A percentile compares a stretch with the other conserved stretches of the same genome.
Evolutionary conservation across 2,113 vertebrate species (phyloP).

Genomic region (Neolamprologus ventralis): DNA sequence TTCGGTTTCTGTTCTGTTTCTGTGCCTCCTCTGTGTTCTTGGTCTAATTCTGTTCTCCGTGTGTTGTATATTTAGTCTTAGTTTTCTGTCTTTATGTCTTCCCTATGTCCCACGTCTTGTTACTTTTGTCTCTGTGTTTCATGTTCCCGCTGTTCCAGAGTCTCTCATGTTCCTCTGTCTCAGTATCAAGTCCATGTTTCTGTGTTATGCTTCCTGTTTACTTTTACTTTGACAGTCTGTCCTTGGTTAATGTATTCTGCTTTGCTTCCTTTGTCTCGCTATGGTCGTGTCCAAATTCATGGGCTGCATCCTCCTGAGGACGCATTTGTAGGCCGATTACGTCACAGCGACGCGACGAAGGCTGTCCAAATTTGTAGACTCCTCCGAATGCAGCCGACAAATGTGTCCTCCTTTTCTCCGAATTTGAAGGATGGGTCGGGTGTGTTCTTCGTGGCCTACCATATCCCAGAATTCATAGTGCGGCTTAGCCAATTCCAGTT

Average conservation of each 20-base stretch:
- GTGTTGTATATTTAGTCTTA: not conserved
- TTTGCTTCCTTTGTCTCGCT: not conserved
- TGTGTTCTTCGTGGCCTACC: too few relatives aligned
- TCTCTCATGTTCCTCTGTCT: accelerated
- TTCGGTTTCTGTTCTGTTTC: not conserved
- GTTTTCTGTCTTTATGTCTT: not conserved
- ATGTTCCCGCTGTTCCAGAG: not conserved
- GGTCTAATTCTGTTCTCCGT: not conserved
- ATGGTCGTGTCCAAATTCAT: not conserved
- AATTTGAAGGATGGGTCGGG: too few relatives aligned
- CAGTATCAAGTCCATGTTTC: not conserved
- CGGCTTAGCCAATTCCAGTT: accelerated
- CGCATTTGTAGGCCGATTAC: accelerated
- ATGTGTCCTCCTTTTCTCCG: too few relatives aligned
- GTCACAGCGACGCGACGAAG: accelerated
- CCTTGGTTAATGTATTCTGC: not conserved
- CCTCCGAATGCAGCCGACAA: not conserved
- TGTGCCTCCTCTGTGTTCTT: not conserved
- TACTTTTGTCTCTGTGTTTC: not conserved
- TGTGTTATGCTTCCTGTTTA: not conserved
- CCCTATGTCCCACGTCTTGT: not conserved
- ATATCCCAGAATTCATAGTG: too few relatives aligned
- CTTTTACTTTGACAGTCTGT: not conserved
- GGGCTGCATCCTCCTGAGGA: not conserved
- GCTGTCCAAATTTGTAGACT: not conserved